Evolutionary conservation across 2,888 invertebrate genomes (phyloP), one percentile per base, ranked within the genome.

Genomic region (Panzeria rudis): DNA sequence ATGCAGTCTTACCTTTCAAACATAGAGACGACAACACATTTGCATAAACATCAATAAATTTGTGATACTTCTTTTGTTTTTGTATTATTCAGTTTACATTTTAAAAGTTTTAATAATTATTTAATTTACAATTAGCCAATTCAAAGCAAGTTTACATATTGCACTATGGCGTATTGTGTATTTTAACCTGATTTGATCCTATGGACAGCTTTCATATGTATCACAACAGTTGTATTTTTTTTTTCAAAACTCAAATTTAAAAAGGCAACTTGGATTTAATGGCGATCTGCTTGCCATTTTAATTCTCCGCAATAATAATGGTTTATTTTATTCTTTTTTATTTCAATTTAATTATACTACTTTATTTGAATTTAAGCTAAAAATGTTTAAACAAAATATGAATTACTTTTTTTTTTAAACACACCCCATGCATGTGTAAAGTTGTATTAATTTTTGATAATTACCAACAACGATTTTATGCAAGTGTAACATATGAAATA

Each of bases 1-100:
- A 47, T 35, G 73, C 61, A 62, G 47, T 61, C 73, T 68, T 72
- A 77, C 76, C 71, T 76, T 77, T 32, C 13, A 23, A 68, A 61
- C 32, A 44, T 44, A 69, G 11, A 50, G 9, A 56, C 17, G 13
- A 81, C 44, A 52, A 47, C 29, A 41, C n/a, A 35, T 38, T 69
- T 44, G n/a, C 1, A 29, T 17, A 52, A 11, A 44, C 7, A 62
- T 62, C 25, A 23, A 52, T 7, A 32, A 66, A 59, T 62, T 32
- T 23, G 44, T 44, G 9, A 23, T 32, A 47, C 35, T 62, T 47
- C 7, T 69, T 17, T 77, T 11, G 29, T 17, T 44, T 84, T 54
- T 50, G 20, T 50, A 71, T 44, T 35, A 23, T 52, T 15, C 54
- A 61, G 6, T 84, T 64, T 25, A 61, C 64, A 66, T 66, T 83